Conservation (phyloP, 1,140 invertebrate genomes). For the Zophobas atratus region DNA sequence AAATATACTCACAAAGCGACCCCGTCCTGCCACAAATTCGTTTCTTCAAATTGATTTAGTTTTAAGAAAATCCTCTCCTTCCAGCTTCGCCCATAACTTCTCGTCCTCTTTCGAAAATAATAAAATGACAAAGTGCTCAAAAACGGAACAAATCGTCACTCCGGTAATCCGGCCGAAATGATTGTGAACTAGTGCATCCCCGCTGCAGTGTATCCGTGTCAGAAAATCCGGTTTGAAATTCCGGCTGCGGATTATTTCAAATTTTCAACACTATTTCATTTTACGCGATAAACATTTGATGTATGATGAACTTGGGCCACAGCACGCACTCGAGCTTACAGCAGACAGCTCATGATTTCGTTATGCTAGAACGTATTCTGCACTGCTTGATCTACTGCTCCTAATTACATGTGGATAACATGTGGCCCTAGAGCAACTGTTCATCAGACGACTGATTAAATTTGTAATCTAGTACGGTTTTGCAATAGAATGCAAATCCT, state of each 20-base stretch:
- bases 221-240: neutral
- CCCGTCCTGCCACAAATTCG: no score
- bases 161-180: neutral
- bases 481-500: slow-evolving; percentile 2
- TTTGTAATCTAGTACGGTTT: neutral
- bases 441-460: slow-evolving; percentile 1
- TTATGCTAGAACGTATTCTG: neutral
- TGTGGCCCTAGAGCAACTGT: slow-evolving; percentile 2
- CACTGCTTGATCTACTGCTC: neutral
- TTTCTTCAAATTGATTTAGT: neutral
- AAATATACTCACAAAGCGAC: no score
- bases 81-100: no score
- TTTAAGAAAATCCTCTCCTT: neutral
- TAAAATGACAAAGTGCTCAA: neutral
- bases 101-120: no score
- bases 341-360: neutral
- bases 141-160: neutral
- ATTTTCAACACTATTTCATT: slow-evolving; percentile 1
- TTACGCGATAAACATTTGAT: neutral
- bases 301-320: neutral
- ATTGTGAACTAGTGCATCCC: neutral
- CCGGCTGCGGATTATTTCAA: neutral
- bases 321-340: neutral
- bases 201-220: neutral
- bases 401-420: neutral